These are phyloP conservation scores for Agrochola macilenta DNA, from an alignment of 2,888 invertebrate genomes.

Conservation along the genomic window DNA sequence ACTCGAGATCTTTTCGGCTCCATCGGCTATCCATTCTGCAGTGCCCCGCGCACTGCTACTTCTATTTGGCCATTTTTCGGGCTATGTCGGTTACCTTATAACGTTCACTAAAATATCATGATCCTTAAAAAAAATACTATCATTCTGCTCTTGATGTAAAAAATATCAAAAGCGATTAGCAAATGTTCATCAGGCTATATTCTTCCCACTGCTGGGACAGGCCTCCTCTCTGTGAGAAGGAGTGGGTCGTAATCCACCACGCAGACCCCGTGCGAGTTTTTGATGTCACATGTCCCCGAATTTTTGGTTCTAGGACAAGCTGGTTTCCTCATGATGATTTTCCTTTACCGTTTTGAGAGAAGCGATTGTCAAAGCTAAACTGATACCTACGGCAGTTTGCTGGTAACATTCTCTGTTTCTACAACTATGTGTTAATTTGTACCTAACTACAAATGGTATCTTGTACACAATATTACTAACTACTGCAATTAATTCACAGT, in stretches of 20 bases:
- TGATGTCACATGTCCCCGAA: not conserved
- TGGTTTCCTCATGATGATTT: not conserved
- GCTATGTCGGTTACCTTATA: not conserved
- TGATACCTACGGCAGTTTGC: not conserved
- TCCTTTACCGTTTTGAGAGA: not conserved
- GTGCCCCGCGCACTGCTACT: not conserved
- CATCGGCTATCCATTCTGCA: not conserved
- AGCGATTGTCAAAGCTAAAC: not conserved
- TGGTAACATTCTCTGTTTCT: not conserved
- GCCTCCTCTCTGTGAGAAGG: not conserved
- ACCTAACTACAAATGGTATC: slow-evolving; percentile 27
- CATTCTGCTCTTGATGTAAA: too few species aligned
- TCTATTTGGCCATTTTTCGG: not conserved
- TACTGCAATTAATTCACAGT: slow-evolving; percentile 61
- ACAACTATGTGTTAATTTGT: slow-evolving; percentile 18
- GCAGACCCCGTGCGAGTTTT: not conserved
- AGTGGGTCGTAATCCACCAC: not conserved
- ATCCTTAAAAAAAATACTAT: too few species aligned
- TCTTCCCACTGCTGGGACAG: not conserved
- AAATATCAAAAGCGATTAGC: too few species aligned
- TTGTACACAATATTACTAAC: slow-evolving; percentile 56
- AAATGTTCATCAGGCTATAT: not conserved
- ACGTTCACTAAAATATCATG: not conserved
- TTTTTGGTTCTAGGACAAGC: not conserved
- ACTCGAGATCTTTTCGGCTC: not conserved